Evolutionary conservation across 2,113 vertebrate species (phyloP).

Genomic region (Empidonax alnorum): DNA sequence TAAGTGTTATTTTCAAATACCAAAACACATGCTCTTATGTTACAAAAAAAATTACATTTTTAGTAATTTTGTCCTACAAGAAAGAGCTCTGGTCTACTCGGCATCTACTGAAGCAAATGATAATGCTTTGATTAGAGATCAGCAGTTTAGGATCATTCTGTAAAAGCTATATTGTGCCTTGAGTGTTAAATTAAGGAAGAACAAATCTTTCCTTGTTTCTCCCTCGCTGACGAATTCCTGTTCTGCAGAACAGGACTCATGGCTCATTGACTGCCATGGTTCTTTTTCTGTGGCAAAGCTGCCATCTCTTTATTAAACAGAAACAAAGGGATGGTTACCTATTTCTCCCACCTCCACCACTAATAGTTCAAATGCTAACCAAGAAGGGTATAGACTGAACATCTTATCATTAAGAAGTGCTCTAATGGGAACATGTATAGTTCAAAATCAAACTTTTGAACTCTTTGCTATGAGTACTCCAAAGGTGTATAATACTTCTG

Average conservation of each 20-base stretch:
- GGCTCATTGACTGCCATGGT: not conserved
- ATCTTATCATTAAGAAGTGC: not conserved
- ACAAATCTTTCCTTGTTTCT: not conserved
- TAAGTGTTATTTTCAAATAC: not conserved
- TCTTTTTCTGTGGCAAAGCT: not conserved
- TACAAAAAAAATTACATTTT: not conserved
- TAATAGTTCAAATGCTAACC: not conserved
- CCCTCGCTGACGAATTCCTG: not conserved
- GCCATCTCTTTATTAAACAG: not conserved
- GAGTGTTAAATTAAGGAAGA: not conserved
- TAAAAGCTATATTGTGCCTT: not conserved
- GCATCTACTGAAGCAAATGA: not conserved
- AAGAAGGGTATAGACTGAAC: not conserved
- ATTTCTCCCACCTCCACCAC: not conserved
- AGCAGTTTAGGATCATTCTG: not conserved
- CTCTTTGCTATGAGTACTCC: not conserved
- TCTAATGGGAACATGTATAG: not conserved
- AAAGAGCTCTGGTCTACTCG: not conserved
- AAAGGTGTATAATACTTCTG: not conserved
- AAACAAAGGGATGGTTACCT: not conserved
- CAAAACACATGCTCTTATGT: not conserved
- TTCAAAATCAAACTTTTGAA: not conserved
- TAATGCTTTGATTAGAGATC: not conserved
- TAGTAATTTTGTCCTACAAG: not conserved
- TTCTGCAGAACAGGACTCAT: not conserved